Evolutionary conservation across 2,888 invertebrate genomes (phyloP).

Genomic region (Apodemia zela): DNA sequence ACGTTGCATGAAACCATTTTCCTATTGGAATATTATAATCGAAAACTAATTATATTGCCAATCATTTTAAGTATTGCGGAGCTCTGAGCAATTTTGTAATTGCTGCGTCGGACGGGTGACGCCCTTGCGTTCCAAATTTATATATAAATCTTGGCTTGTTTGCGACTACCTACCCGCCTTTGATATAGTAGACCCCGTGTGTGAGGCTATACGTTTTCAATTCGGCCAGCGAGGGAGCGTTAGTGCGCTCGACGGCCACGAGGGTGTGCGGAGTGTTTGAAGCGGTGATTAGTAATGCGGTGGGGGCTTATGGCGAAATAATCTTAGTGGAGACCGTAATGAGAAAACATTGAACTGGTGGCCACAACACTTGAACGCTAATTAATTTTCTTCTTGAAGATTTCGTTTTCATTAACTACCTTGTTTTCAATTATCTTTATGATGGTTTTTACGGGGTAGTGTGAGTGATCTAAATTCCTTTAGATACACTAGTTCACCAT

Average conservation of each 20-base stretch:
- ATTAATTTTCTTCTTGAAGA: slow-evolving; percentile 43
- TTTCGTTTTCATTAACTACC: background rate
- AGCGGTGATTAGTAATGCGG: slow-evolving; percentile 65
- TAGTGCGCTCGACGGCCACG: slow-evolving; percentile 45
- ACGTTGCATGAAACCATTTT: background rate
- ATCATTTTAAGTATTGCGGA: slow-evolving; percentile 14
- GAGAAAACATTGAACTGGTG: slow-evolving; percentile 56
- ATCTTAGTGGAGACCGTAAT: slow-evolving; percentile 64
- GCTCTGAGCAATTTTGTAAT: slow-evolving; percentile 25
- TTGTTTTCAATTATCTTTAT: background rate
- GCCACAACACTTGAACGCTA: slow-evolving; percentile 46
- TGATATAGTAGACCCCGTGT: slow-evolving; percentile 39
- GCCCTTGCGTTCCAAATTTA: slow-evolving; percentile 22
- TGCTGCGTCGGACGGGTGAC: slow-evolving; percentile 28
- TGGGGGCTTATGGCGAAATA: slow-evolving; percentile 60
- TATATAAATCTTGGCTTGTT: slow-evolving; percentile 50
- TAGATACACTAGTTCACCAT: too few species aligned
- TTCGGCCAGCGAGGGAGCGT: slow-evolving; percentile 46
- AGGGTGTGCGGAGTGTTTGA: slow-evolving; percentile 54
- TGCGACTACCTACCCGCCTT: slow-evolving; percentile 39
- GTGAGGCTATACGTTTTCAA: slow-evolving; percentile 56
- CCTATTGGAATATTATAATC: background rate
- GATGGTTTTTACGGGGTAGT: too few species aligned
- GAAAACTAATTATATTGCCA: slow-evolving; percentile 14
- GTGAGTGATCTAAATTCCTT: too few species aligned